Percentiles rank a stretch among this genome's conserved stretches.
Evolutionary conservation across 2,888 invertebrate genomes (phyloP).

Genomic region (Orthosia incerta): DNA sequence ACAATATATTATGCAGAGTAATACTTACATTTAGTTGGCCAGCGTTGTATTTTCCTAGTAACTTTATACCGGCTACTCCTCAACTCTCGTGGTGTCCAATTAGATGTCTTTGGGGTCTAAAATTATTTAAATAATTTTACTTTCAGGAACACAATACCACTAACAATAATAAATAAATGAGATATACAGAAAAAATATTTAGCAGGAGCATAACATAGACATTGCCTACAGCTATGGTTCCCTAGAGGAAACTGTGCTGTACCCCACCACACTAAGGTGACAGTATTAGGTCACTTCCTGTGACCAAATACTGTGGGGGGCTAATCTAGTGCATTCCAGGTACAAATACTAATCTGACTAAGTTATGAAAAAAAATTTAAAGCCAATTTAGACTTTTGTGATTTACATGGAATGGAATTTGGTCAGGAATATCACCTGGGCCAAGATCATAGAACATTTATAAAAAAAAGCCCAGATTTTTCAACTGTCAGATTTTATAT

Average conservation of each 20-base stretch:
- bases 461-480: too few species aligned
- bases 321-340: conserved; percentile 5
- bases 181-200: neutral
- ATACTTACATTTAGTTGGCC: conserved; percentile 88
- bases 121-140: conserved; percentile 57
- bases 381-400: neutral
- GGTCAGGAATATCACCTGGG: neutral
- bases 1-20: too few species aligned
- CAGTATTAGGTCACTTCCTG: conserved; percentile 43
- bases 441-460: too few species aligned
- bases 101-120: conserved; percentile 79
- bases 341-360: neutral
- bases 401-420: neutral
- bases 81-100: conserved; percentile 86
- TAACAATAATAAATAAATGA: neutral
- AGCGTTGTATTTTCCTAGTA: conserved; percentile 87
- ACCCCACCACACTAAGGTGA: conserved; percentile 11
- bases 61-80: conserved; percentile 89
- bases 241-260: conserved; percentile 27
- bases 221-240: conserved; percentile 7
- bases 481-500: too few species aligned
- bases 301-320: too few species aligned
- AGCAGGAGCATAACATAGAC: conserved; percentile 1
- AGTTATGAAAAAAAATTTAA: neutral
- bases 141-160: neutral